Evolutionary conservation across 2,113 vertebrate species (phyloP).

Genomic region (Lamprotornis superbus): DNA sequence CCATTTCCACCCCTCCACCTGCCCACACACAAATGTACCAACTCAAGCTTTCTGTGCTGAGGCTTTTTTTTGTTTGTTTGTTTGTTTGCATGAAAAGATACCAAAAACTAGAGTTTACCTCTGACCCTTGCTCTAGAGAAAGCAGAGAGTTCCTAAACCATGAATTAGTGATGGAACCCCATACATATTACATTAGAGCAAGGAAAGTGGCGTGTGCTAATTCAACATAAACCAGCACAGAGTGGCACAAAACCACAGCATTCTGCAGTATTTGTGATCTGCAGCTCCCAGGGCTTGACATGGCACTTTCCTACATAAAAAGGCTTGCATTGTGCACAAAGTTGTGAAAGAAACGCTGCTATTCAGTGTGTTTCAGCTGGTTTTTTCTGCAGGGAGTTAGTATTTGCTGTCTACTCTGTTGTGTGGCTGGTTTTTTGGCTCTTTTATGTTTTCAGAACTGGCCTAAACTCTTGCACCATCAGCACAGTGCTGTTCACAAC

Average conservation of each 20-base stretch:
- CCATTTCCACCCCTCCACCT: neutral
- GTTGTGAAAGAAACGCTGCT: conserved; percentile 7
- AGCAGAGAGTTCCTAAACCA: neutral
- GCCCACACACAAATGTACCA: neutral
- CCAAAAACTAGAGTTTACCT: neutral
- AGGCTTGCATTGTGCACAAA: conserved; percentile 8
- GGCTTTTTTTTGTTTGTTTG: too few species aligned
- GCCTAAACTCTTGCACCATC: neutral
- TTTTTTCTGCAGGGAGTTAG: neutral
- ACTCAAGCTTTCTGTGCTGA: neutral
- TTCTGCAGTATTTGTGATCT: conserved; percentile 25
- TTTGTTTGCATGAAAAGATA: neutral
- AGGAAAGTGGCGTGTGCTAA: neutral
- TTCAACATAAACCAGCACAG: neutral
- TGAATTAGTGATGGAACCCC: conserved; percentile 3
- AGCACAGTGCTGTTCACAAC: neutral
- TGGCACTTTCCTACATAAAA: conserved; percentile 1
- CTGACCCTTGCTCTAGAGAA: neutral
- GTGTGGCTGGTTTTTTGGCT: neutral
- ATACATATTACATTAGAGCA: conserved; percentile 9
- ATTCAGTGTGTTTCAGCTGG: conserved; percentile 6
- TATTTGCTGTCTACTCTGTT: neutral
- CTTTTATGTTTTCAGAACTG: neutral
- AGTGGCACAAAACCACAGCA: neutral
- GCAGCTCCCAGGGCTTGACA: neutral